Base-by-base conservation (phyloP, 1,140 invertebrate species). In the Manduca sexta region DNA sequence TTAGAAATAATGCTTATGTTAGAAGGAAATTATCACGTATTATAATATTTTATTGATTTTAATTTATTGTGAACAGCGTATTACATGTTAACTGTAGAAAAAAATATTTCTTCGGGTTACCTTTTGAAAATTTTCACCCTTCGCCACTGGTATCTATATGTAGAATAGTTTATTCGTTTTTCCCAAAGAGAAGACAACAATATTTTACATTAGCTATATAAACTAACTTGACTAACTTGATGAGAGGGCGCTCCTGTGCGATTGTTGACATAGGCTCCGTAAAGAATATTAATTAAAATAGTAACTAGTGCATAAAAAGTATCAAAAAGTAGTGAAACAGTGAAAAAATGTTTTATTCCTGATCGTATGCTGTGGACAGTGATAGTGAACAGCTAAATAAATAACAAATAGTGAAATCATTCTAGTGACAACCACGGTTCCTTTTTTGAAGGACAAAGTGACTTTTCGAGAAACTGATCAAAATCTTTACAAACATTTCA, bases 181-280 rank as follows among this genome's bases (percentile, higher is more conserved):
- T n/a, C n/a, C n/a, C n/a, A n/a, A n/a, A n/a, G n/a, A n/a, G n/a
- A n/a, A n/a, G n/a, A n/a, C n/a, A n/a, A n/a, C n/a, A n/a, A n/a
- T n/a, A n/a, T n/a, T n/a, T n/a, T n/a, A n/a, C n/a, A n/a, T n/a
- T n/a, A n/a, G n/a, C n/a, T n/a, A n/a, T n/a, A n/a, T n/a, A n/a
- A n/a, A n/a, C n/a, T n/a, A n/a, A n/a, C n/a, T n/a, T n/a, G n/a
- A n/a, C n/a, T n/a, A n/a, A n/a, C n/a, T n/a, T n/a, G n/a, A n/a
- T n/a, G n/a, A 59, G 59, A 34, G 33, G 33, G 33, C 33, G 33
- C 33, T 34, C 11, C 3, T 34, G 33, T n/a, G 33, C 33, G 11
- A 34, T 13, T 10, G 10, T 34, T n/a, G 2, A 11, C 10, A 34
- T 34, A 10, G 10, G 2, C 33, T 34, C 33, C 10, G 33, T 10